Percentiles rank a stretch among this genome's conserved stretches.
Evolutionary conservation across 2,888 invertebrate genomes (phyloP).

Genomic region (Caenorhabditis afra): DNA sequence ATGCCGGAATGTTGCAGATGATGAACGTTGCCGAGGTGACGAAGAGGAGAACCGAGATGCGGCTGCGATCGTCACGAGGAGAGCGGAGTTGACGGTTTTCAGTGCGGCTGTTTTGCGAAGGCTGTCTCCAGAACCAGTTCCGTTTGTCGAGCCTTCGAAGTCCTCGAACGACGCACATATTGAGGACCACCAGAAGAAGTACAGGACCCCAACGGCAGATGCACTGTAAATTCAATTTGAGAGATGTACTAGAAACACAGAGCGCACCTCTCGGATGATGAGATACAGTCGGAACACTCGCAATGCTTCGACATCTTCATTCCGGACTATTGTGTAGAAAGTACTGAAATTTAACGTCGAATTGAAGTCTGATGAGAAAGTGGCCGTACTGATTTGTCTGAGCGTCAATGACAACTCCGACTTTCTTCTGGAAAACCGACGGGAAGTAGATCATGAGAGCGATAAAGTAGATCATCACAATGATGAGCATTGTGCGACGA

Average conservation of each 20-base stretch:
- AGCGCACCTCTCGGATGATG: slow-evolving; percentile 81
- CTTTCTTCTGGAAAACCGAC: slow-evolving; percentile 81
- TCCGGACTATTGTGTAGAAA: slow-evolving; percentile 38
- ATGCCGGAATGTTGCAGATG: slow-evolving; percentile 82
- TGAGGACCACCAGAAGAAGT: slow-evolving; percentile 72
- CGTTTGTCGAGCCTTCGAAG: slow-evolving; percentile 65
- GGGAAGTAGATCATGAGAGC: slow-evolving; percentile 82
- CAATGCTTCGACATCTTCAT: slow-evolving; percentile 67
- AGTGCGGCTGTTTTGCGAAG: slow-evolving; percentile 33
- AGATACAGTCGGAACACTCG: slow-evolving; percentile 81
- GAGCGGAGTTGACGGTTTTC: slow-evolving; percentile 48
- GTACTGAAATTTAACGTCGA: slow-evolving; percentile 21
- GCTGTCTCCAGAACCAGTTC: slow-evolving; percentile 47
- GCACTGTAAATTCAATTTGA: slow-evolving; percentile 32
- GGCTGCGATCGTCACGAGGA: slow-evolving; percentile 63
- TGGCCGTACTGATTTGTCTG: slow-evolving; percentile 28
- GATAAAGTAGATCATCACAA: slow-evolving; percentile 81
- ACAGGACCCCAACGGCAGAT: slow-evolving; percentile 76
- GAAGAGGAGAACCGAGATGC: slow-evolving; percentile 82
- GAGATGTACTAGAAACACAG: no score
- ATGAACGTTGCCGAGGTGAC: slow-evolving; percentile 82
- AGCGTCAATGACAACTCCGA: slow-evolving; percentile 53
- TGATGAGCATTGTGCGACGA: slow-evolving; percentile 80
- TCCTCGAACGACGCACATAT: slow-evolving; percentile 73
- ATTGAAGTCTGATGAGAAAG: no score